These are phyloP conservation scores for Schizopygopsis pylzovi DNA, from an alignment of 2,797 vertebrate genomes.

Conservation along the genomic window DNA sequence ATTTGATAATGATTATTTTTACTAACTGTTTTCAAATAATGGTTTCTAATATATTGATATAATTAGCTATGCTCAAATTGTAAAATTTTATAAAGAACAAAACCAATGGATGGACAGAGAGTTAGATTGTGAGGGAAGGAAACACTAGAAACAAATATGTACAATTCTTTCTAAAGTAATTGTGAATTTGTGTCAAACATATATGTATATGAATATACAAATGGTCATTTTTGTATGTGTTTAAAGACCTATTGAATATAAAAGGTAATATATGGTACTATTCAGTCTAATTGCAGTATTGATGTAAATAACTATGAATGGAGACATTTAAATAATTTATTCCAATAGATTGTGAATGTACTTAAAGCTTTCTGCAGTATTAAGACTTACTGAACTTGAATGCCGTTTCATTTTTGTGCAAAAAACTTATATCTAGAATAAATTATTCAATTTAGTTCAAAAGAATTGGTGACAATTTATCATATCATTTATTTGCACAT, in stretches of 20 bases:
- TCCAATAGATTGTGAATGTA: constrained; percentile 99
- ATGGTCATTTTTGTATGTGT: constrained; percentile 98
- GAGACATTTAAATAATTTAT: constrained; percentile 88
- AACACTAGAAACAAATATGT: constrained; percentile 89
- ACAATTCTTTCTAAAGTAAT: constrained; percentile 96
- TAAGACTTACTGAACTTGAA: constrained; percentile 89
- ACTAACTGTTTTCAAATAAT: constrained; percentile 86
- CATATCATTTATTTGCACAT: constrained; percentile 87
- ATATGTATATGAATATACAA: constrained; percentile 88
- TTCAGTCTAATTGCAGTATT: constrained; percentile 88
- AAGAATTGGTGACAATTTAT: constrained; percentile 85
- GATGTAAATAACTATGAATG: constrained; percentile 97
- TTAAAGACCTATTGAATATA: constrained; percentile 86
- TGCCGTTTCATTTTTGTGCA: constrained; percentile 95
- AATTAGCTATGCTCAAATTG: constrained; percentile 93
- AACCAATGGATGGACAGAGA: constrained; percentile 79
- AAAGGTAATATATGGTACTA: constrained; percentile 86
- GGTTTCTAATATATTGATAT: constrained; percentile 87
- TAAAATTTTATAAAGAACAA: constrained; percentile 92
- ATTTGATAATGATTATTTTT: constrained; percentile 86
- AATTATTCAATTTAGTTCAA: constrained; percentile 83
- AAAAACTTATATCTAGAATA: constrained; percentile 84
- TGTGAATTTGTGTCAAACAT: constrained; percentile 96
- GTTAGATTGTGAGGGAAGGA: constrained; percentile 79
- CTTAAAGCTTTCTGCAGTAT: constrained; percentile 93